Evolutionary conservation across 2,888 invertebrate species (phyloP).

Genomic region (Eremobia ochroleuca): DNA sequence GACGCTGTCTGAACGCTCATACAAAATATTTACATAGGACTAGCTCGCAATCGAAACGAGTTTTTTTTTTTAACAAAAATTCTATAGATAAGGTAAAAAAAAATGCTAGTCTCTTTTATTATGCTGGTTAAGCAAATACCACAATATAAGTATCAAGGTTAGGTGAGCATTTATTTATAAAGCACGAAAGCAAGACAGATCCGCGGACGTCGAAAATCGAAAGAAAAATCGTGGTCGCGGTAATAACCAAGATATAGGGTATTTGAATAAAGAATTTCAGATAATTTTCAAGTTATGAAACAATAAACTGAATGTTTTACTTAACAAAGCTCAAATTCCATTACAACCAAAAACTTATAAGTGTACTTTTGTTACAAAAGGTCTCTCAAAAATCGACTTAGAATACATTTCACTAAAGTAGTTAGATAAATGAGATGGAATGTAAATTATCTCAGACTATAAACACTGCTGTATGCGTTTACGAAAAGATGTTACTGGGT

Average conservation of each 20-base stretch:
- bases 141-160: constrained; percentile 75
- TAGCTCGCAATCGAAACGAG: constrained; percentile 3
- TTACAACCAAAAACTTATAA: background rate
- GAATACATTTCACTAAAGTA: background rate
- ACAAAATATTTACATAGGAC: constrained; percentile 10
- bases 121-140: constrained; percentile 63
- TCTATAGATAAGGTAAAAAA: constrained; percentile 34
- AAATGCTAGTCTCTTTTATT: constrained; percentile 62
- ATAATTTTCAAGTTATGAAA: background rate
- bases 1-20: background rate
- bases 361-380: background rate
- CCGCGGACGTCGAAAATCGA: constrained; percentile 12
- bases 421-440: background rate
- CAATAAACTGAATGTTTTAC: background rate
- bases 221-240: constrained; percentile 42
- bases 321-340: background rate
- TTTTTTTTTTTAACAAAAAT: constrained; percentile 24
- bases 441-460: background rate
- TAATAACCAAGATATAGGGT: constrained; percentile 29
- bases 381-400: background rate
- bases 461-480: background rate
- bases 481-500: background rate
- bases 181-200: constrained; percentile 62
- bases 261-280: background rate
- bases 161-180: constrained; percentile 73